Conservation (phyloP, 2,797 vertebrate species). For the Labroides dimidiatus region DNA sequence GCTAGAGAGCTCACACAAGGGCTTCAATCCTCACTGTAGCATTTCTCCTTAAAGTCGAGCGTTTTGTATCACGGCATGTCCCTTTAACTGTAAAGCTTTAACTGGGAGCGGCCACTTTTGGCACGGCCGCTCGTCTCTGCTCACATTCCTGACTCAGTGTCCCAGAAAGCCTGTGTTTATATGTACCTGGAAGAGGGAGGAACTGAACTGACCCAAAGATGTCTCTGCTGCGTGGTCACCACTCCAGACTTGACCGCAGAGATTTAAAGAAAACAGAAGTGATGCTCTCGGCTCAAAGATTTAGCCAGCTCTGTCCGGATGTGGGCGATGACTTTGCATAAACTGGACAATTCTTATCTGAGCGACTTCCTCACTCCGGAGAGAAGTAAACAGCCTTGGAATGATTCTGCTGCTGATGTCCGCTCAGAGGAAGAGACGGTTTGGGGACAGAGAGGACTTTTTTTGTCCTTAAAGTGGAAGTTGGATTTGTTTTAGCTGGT, state of each 20-base stretch:
- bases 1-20: not conserved
- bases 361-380: constrained; percentile 15
- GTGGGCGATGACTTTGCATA: constrained; percentile 42
- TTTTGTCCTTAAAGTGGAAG: not conserved
- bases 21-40: constrained; percentile 4
- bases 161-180: constrained; percentile 60
- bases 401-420: not conserved
- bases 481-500: constrained; percentile 4
- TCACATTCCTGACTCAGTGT: constrained; percentile 66
- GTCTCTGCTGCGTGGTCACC: not conserved
- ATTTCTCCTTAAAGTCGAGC: not conserved
- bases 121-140: constrained; percentile 41
- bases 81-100: constrained; percentile 63
- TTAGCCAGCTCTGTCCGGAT: constrained; percentile 26
- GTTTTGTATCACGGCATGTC: constrained; percentile 9
- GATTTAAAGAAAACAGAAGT: constrained; percentile 3
- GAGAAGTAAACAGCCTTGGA: constrained; percentile 23
- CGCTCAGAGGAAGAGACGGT: constrained; percentile 5
- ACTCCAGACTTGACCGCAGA: constrained; percentile 2
- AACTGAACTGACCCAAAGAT: constrained; percentile 14
- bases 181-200: constrained; percentile 46
- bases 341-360: constrained; percentile 21
- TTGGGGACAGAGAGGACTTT: not conserved
- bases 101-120: constrained; percentile 40
- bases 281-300: constrained; percentile 1